Percentiles rank a stretch among this genome's conserved stretches.
Conservation (phyloP, 53 echinoderm and acorn worm genomes). For the Crossaster papposus region DNA sequence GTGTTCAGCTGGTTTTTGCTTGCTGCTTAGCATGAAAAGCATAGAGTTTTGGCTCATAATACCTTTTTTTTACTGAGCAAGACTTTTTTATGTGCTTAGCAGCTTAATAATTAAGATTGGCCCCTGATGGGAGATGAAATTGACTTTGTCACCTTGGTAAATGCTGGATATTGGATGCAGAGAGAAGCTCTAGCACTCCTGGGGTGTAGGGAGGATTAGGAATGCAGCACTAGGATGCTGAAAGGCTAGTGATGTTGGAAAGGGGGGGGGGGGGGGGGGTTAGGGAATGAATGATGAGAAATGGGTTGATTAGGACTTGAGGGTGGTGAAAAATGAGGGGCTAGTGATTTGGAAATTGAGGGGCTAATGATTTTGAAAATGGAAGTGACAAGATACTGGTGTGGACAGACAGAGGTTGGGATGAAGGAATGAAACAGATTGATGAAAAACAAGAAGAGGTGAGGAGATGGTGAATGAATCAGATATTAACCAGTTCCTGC, state of each 20-base stretch:
- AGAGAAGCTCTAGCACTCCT: background rate
- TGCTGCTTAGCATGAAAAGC: no score
- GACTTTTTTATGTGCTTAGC: no score
- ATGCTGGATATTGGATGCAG: background rate
- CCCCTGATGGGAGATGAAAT: conserved; percentile 1
- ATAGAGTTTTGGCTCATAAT: no score
- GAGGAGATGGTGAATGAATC: background rate
- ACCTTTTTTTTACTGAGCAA: no score
- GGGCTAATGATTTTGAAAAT: background rate
- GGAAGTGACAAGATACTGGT: background rate
- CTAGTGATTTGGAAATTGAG: background rate
- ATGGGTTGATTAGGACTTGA: background rate
- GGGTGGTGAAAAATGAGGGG: background rate
- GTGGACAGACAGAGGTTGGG: background rate
- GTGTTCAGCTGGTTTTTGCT: no score
- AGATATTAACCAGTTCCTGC: no score
- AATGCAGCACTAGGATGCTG: background rate
- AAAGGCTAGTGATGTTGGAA: no score
- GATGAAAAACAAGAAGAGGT: background rate
- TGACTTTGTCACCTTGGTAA: conserved; percentile 34
- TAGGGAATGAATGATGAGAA: background rate
- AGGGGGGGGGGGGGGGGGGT: background rate
- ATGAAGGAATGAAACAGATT: background rate
- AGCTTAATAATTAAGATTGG: no score
- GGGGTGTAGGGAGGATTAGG: background rate